A percentile compares a stretch with the other conserved stretches of the same genome.
These are phyloP conservation scores for Xestobium rufovillosum DNA, from an alignment of 2,888 invertebrate species.

Conservation along the genomic window DNA sequence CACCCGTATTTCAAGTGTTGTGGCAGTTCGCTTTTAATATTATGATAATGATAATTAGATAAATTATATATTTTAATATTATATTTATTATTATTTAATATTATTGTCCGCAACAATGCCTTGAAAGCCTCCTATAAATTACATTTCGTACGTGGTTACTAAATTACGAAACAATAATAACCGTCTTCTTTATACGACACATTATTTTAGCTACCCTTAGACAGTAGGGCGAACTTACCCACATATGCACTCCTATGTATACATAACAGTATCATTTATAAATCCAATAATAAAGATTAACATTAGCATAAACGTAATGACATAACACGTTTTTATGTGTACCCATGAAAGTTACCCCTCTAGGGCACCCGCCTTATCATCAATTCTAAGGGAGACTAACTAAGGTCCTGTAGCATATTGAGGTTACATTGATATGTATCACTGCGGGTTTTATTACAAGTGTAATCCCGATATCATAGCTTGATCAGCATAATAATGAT, in stretches of 20 bases:
- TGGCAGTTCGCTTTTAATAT: too few relatives aligned
- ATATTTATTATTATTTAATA: too few relatives aligned
- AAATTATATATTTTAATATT: too few relatives aligned
- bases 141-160: too few relatives aligned
- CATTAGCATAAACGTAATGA: constrained; percentile 30
- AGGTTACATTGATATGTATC: constrained; percentile 45
- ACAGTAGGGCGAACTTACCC: too few relatives aligned
- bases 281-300: constrained; percentile 27
- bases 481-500: constrained; percentile 46
- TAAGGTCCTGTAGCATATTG: constrained; percentile 40
- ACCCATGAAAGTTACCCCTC: constrained; percentile 11
- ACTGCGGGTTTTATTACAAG: constrained; percentile 44
- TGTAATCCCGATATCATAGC: constrained; percentile 46
- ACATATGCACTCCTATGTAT: not conserved
- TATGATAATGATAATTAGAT: too few relatives aligned
- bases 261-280: constrained; percentile 1
- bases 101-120: too few relatives aligned
- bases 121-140: too few relatives aligned
- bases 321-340: constrained; percentile 17
- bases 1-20: too few relatives aligned
- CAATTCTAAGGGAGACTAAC: constrained; percentile 19
- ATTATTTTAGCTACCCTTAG: too few relatives aligned
- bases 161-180: too few relatives aligned
- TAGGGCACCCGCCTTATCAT: not conserved
- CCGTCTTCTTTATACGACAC: too few relatives aligned